Evolutionary conservation across 2,888 invertebrate genomes (phyloP).

Genomic region (Patella pellucida): DNA sequence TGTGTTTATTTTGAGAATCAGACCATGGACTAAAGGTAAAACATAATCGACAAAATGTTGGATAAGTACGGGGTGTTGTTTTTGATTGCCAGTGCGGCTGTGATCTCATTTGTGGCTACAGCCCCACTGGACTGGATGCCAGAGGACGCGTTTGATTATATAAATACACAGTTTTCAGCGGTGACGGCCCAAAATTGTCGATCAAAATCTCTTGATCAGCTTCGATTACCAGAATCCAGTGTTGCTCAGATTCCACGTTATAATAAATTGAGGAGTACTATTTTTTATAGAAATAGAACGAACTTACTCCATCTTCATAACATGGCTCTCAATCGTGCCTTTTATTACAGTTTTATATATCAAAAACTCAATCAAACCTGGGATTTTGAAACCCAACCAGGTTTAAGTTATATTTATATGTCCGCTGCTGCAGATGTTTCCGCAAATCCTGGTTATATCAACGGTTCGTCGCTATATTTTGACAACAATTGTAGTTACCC

Average conservation of each 20-base stretch:
- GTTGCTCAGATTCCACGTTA: slow-evolving; percentile 81
- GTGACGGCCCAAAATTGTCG: slow-evolving; percentile 90
- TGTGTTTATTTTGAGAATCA: background rate
- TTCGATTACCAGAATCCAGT: slow-evolving; percentile 86
- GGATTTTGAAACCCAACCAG: slow-evolving; percentile 89
- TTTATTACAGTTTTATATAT: slow-evolving; percentile 76
- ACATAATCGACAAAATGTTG: slow-evolving; percentile 9
- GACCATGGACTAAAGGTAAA: slow-evolving; percentile 5
- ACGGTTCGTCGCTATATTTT: slow-evolving; percentile 90
- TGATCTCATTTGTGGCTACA: slow-evolving; percentile 16
- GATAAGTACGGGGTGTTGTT: slow-evolving; percentile 35
- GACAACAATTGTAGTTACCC: slow-evolving; percentile 94
- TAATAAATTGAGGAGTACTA: slow-evolving; percentile 77
- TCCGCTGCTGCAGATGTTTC: slow-evolving; percentile 96
- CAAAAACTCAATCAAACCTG: slow-evolving; percentile 58
- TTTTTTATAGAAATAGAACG: slow-evolving; percentile 88
- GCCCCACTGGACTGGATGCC: slow-evolving; percentile 85
- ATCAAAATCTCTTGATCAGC: slow-evolving; percentile 86
- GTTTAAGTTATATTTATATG: slow-evolving; percentile 97
- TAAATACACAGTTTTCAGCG: slow-evolving; percentile 85
- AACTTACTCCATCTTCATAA: slow-evolving; percentile 93
- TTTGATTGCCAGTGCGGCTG: slow-evolving; percentile 35
- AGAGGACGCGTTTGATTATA: slow-evolving; percentile 90
- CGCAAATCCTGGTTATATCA: slow-evolving; percentile 86
- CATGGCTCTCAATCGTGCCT: slow-evolving; percentile 94